Base-by-base conservation (phyloP, 2,888 invertebrate species). In the Oeneis ivallda region DNA sequence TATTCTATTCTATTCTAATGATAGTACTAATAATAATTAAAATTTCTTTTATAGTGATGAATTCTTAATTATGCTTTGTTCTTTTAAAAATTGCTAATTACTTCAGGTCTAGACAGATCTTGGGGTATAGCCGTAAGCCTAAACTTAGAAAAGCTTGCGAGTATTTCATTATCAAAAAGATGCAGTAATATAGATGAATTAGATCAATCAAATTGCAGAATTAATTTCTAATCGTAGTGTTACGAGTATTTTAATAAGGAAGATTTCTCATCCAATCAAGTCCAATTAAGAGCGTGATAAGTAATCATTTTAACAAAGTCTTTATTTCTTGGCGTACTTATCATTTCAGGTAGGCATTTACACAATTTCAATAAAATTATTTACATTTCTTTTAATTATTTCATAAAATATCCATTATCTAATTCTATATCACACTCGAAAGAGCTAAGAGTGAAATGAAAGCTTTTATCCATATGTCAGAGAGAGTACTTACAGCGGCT, bases 391-490 rank as follows among this genome's bases (percentile, higher is more conserved):
- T 34, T 34, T 34, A 26, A 32, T 52, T 34, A 15, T n/a, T 39
- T 41, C 13, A 6, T 56, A 10, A 13, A 41, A 70, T 73, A 72
- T 69, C 67, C 65, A 72, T 74, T 72, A 72, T 70, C 72, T 68
- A 73, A 72, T 76, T 77, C 70, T 74, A 79, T 78, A 79, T 77
- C 74, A 72, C 84, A 87, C 88, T 88, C 85, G 84, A 89, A 89
- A 90, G 87, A 87, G 87, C 87, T 86, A 85, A 86, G 87, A 89
- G 89, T 87, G 85, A 92, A 92, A 92, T 90, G 91, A 91, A 92
- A 91, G 92, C 92, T 91, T 91, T 90, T 90, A 92, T 91, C 90
- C 92, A 92, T 92, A 92, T 92, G 92, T 92, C 88, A 86, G 88
- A 84, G 89, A 83, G 85, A 90, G 91, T 91, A 90, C 92, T 92